phyloP scores from a whole-genome alignment of 2,888 invertebrate genomes.

The Cataglyphis albicans region DNA sequence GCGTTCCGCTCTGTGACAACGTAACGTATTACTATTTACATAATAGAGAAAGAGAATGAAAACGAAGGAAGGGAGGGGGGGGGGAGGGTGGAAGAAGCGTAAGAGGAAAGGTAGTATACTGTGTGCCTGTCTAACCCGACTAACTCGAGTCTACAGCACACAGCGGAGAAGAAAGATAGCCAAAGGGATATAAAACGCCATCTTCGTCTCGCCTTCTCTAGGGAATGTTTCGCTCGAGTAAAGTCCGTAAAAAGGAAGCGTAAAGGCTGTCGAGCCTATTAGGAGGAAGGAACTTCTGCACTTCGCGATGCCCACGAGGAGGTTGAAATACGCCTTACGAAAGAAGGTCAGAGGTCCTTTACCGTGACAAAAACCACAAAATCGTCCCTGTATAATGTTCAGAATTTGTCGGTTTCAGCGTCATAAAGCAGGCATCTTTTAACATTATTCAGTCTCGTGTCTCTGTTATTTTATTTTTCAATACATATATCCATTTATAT shows the following conservation, averaged over 20 bases:
- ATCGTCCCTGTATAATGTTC: not conserved
- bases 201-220: conserved; percentile 59
- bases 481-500: not conserved
- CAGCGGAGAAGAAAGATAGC: conserved; percentile 56
- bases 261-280: conserved; percentile 65
- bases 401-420: conserved; percentile 8
- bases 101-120: conserved; percentile 13
- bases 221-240: conserved; percentile 74
- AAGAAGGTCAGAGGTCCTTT: not conserved
- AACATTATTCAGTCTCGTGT: not conserved
- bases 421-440: not conserved
- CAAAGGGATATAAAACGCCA: conserved; percentile 76
- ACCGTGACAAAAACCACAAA: conserved; percentile 4
- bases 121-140: conserved; percentile 60
- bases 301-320: conserved; percentile 15
- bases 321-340: not conserved
- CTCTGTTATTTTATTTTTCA: not conserved
- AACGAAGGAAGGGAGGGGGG: conserved; percentile 11
- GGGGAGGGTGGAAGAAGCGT: not conserved
- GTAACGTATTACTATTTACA: conserved; percentile 73
- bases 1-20: conserved; percentile 57
- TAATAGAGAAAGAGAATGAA: conserved; percentile 63
- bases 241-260: conserved; percentile 68
- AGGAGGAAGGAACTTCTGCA: conserved; percentile 44
- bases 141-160: conserved; percentile 69